These are phyloP conservation scores for Ditylenchus weischeri DNA, from an alignment of 2,888 invertebrate species.

Conservation along the genomic window DNA sequence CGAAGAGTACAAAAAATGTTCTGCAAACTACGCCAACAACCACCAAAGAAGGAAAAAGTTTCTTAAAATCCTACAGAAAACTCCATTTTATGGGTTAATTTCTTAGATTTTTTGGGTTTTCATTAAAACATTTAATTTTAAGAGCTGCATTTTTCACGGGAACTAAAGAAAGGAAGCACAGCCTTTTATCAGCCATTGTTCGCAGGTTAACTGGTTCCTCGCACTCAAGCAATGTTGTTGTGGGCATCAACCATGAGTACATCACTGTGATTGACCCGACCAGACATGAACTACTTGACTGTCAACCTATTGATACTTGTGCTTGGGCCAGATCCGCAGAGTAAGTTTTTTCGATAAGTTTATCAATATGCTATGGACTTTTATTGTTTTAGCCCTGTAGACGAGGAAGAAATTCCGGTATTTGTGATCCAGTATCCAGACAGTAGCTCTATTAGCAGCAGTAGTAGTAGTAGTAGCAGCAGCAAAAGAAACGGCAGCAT, in stretches of 20 bases:
- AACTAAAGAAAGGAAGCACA: slow-evolving; percentile 15
- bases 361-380: neutral
- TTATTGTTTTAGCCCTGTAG: neutral
- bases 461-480: too few species aligned
- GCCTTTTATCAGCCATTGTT: neutral
- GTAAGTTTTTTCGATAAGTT: slow-evolving; percentile 3
- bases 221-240: slow-evolving; percentile 67
- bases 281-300: slow-evolving; percentile 62
- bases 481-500: too few species aligned
- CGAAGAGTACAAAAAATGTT: slow-evolving; percentile 30
- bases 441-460: neutral
- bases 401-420: slow-evolving; percentile 19
- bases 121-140: slow-evolving; percentile 10
- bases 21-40: slow-evolving; percentile 21
- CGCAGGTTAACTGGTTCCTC: neutral
- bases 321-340: slow-evolving; percentile 35
- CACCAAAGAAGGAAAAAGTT: slow-evolving; percentile 28
- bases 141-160: slow-evolving; percentile 45
- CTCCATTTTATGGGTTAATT: slow-evolving; percentile 24
- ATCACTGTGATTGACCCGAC: slow-evolving; percentile 80
- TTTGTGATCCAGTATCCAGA: slow-evolving; percentile 16
- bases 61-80: slow-evolving; percentile 27
- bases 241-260: slow-evolving; percentile 81
- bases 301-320: slow-evolving; percentile 44
- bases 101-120: neutral